These are phyloP conservation scores for Caenorhabditis sinica DNA, from an alignment of 2,888 invertebrate species.

Conservation along the genomic window DNA sequence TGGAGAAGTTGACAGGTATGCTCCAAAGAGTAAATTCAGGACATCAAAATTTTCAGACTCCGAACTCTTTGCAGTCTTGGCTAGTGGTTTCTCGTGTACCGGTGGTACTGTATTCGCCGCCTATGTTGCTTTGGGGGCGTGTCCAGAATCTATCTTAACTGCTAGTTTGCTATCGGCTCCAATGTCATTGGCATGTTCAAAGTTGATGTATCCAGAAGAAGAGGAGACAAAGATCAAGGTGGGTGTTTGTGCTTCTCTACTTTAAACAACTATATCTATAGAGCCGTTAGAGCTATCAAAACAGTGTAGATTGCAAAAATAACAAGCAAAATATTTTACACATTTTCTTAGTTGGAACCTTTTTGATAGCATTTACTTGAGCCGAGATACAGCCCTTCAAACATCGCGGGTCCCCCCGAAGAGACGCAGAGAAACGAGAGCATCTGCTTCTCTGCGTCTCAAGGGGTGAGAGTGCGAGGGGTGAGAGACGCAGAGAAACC, in stretches of 20 bases:
- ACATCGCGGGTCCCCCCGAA: no score
- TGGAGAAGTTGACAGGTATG: conserved; percentile 88
- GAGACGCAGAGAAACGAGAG: no score
- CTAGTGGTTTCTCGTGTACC: conserved; percentile 95
- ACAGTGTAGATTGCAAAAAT: no score
- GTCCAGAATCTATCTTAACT: conserved; percentile 87
- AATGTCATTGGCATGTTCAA: conserved; percentile 92
- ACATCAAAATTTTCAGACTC: conserved; percentile 86
- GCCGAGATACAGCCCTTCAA: no score
- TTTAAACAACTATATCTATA: no score
- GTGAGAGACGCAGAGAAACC: background rate
- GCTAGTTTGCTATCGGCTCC: conserved; percentile 98
- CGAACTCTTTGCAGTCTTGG: conserved; percentile 94
- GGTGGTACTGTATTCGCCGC: conserved; percentile 94
- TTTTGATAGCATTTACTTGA: no score
- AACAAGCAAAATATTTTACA: no score
- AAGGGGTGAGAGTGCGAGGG: no score
- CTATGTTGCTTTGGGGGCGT: conserved; percentile 87
- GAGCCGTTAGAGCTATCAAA: no score
- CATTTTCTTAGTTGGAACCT: no score
- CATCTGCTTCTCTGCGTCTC: background rate
- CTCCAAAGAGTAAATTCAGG: background rate
- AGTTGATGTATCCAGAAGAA: conserved; percentile 94
- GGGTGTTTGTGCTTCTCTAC: no score
- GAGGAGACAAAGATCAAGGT: conserved; percentile 88